phyloP scores from a whole-genome alignment of 1,140 invertebrate species.

The Calephelis nemesis region DNA sequence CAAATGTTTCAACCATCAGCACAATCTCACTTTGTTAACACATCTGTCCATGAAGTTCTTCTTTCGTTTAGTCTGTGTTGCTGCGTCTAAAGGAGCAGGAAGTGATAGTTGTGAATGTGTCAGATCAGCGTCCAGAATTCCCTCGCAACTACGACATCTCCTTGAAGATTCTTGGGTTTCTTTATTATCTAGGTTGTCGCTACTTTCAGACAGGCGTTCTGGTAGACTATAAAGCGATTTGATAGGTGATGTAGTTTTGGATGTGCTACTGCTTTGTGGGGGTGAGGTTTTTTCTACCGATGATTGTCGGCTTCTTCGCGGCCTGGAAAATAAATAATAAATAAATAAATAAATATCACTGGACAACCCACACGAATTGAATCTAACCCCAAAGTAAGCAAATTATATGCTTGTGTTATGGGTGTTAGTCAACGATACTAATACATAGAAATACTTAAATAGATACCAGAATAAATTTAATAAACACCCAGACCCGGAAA shows the following conservation, averaged over 20 bases:
- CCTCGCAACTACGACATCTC: constrained; percentile 71
- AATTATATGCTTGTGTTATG: too few species aligned
- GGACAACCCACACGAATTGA: too few species aligned
- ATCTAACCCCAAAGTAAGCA: too few species aligned
- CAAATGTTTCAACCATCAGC: constrained; percentile 59
- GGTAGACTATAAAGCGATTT: constrained; percentile 63
- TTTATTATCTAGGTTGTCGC: constrained; percentile 54
- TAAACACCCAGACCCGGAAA: too few species aligned
- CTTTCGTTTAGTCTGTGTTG: constrained; percentile 80
- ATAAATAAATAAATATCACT: too few species aligned
- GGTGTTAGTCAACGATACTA: too few species aligned
- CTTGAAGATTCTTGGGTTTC: constrained; percentile 51
- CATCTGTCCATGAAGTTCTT: constrained; percentile 89
- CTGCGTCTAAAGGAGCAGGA: constrained; percentile 62
- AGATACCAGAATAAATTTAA: too few species aligned
- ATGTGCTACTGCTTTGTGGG: constrained; percentile 75
- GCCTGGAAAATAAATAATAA: constrained; percentile 49
- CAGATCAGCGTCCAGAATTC: constrained; percentile 65
- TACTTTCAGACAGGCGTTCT: constrained; percentile 64
- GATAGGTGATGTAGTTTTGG: constrained; percentile 57
- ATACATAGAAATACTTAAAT: too few species aligned
- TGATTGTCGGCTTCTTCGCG: constrained; percentile 66
- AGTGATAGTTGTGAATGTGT: constrained; percentile 61
- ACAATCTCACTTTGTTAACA: constrained; percentile 87
- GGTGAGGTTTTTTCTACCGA: constrained; percentile 57